phyloP scores from a whole-genome alignment of 2,888 invertebrate genomes.

The Pemphredon lugubris region DNA sequence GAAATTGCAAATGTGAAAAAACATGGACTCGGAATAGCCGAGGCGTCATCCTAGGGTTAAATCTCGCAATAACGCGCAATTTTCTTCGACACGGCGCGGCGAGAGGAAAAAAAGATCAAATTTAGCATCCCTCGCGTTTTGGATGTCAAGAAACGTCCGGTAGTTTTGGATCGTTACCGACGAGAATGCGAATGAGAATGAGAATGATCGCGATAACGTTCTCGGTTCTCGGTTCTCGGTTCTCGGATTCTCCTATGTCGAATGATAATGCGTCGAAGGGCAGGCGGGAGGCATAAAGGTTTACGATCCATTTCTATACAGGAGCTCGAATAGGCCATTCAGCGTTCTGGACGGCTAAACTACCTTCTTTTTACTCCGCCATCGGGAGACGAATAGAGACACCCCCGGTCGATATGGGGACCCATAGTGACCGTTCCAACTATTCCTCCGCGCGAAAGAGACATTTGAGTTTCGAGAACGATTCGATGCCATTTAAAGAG shows the following conservation, averaged over 20 bases:
- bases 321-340: conserved; percentile 52
- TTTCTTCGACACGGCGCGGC: too few relatives aligned
- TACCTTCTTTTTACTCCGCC: conserved; percentile 44
- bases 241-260: conserved; percentile 5
- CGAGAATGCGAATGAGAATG: too few relatives aligned
- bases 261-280: conserved; percentile 25
- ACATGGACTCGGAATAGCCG: too few relatives aligned
- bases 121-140: too few relatives aligned
- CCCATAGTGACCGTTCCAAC: conserved; percentile 11
- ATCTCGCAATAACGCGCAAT: too few relatives aligned
- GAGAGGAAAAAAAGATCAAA: too few relatives aligned
- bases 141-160: too few relatives aligned
- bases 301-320: conserved; percentile 48
- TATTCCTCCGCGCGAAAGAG: conserved; percentile 23
- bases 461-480: too few relatives aligned
- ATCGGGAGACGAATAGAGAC: conserved; percentile 13
- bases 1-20: too few relatives aligned
- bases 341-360: conserved; percentile 40
- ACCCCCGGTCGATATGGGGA: conserved; percentile 31
- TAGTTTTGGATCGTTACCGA: neutral
- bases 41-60: too few relatives aligned
- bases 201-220: neutral
- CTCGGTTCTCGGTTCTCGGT: neutral
- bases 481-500: too few relatives aligned
- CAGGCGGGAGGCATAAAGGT: conserved; percentile 31